Evolutionary conservation across 1,140 invertebrate species (phyloP).

Genomic region (Drosophila paulistorum): DNA sequence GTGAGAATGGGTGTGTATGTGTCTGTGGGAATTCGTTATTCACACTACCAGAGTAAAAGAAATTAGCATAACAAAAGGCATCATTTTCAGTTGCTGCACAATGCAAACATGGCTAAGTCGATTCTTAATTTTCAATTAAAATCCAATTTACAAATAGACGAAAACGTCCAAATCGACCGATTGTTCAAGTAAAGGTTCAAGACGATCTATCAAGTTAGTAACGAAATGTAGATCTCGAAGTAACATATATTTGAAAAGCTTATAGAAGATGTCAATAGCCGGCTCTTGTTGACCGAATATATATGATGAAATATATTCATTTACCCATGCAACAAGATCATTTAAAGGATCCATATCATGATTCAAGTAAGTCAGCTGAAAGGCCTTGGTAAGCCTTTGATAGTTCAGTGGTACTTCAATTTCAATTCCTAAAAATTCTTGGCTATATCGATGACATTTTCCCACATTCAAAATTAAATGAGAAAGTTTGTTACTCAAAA

Average conservation of each 20-base stretch:
- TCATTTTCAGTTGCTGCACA: slow-evolving; percentile 58
- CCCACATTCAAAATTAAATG: slow-evolving; percentile 33
- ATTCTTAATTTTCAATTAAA: slow-evolving; percentile 81
- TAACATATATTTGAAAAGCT: slow-evolving; percentile 51
- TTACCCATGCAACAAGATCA: slow-evolving; percentile 12
- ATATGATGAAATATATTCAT: slow-evolving; percentile 22
- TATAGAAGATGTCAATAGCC: slow-evolving; percentile 12
- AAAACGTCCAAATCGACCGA: slow-evolving; percentile 40
- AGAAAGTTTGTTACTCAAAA: slow-evolving; percentile 9
- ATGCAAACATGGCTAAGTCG: slow-evolving; percentile 77
- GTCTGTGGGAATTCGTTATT: slow-evolving; percentile 21
- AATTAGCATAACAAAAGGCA: slow-evolving; percentile 76
- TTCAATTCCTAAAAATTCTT: slow-evolving; percentile 16
- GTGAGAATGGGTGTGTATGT: background rate
- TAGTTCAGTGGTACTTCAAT: background rate
- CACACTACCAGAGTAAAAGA: slow-evolving; percentile 48
- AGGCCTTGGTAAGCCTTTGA: background rate
- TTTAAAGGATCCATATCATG: slow-evolving; percentile 17
- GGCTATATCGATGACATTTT: slow-evolving; percentile 1
- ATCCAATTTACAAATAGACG: slow-evolving; percentile 70
- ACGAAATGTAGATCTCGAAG: slow-evolving; percentile 41
- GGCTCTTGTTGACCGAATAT: slow-evolving; percentile 5
- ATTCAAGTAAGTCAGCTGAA: slow-evolving; percentile 3
- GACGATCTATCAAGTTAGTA: slow-evolving; percentile 26
- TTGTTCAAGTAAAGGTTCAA: slow-evolving; percentile 41